A percentile compares a stretch with the other conserved stretches of the same genome.
phyloP scores from a whole-genome alignment of 2,888 invertebrate species.

The Clusia tigrina region DNA sequence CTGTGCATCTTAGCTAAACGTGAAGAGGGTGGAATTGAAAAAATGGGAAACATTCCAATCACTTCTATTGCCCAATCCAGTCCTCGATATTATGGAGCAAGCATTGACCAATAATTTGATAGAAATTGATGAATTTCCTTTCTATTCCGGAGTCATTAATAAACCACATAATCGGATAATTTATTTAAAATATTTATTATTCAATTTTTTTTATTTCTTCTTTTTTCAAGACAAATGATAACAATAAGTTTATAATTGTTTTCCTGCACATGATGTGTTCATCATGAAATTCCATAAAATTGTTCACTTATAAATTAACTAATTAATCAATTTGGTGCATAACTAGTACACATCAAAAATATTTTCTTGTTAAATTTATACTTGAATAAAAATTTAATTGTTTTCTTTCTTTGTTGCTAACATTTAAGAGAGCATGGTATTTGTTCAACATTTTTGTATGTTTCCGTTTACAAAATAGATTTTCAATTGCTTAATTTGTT shows the following conservation, averaged over 20 bases:
- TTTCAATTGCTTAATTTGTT: not conserved
- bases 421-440: slow-evolving; percentile 2
- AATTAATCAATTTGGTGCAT: slow-evolving; percentile 3
- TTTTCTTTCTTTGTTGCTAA: not conserved
- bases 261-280: too few species aligned
- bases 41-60: too few species aligned
- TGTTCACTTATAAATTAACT: too few species aligned
- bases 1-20: too few species aligned
- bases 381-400: not conserved
- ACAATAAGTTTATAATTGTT: not conserved
- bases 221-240: not conserved
- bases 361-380: not conserved
- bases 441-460: not conserved
- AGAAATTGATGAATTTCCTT: too few species aligned
- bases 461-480: not conserved
- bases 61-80: too few species aligned
- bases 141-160: too few species aligned
- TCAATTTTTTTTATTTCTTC: slow-evolving; percentile 5
- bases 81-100: too few species aligned
- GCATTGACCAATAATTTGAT: too few species aligned
- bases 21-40: too few species aligned
- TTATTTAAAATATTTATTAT: slow-evolving; percentile 8
- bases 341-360: slow-evolving; percentile 1
- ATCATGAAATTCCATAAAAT: too few species aligned
- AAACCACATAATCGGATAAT: too few species aligned